Evolutionary conservation across 2,797 vertebrate species (phyloP), one percentile per base, ranked within the genome.

Genomic region (Sardinella longiceps): DNA sequence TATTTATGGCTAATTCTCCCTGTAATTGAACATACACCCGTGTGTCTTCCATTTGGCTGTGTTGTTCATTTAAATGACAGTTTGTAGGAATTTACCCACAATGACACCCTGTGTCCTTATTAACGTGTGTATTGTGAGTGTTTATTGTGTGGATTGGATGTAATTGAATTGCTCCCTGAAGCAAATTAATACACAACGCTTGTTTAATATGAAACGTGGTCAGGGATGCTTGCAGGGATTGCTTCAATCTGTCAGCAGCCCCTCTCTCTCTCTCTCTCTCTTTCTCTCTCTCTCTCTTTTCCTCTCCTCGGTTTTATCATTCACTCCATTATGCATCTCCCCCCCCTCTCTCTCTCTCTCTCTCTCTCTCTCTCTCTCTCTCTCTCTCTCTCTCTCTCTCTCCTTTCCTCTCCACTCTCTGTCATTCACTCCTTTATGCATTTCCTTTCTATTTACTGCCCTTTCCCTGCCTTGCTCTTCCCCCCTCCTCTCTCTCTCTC

Each of bases 111-210:
- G 70, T 45, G 83, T 89, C 87, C 89, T 86, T 82, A 86, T 85
- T 89, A 87, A 83, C 48, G 58, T 83, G 80, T 53, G 39, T 83
- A 86, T 84, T 87, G 70, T 77, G 14, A 43, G 37, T 77, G 70
- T 77, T 77, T 39, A 88, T 89, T 74, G 86, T 86, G 83, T 87
- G 84, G 81, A 85, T 77, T 80, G 66, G 81, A 84, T 88, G 81
- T 86, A 89, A 88, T 87, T 84, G 85, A 89, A 88, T 86, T 88
- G 80, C 88, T 84, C 87, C 85, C 84, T 82, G 86, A 85, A 88
- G 85, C 84, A 89, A 88, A 90, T 90, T 70, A 89, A 87, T 85
- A 84, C 80, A 83, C 84, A 83, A 83, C 77, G 51, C 81, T 80
- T 50, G 56, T 58, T 84, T 89, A 88, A 90, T 88, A 85, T 82